Conservation (phyloP, 2,888 invertebrate species). For the Ichneumoninae sp. region DNA sequence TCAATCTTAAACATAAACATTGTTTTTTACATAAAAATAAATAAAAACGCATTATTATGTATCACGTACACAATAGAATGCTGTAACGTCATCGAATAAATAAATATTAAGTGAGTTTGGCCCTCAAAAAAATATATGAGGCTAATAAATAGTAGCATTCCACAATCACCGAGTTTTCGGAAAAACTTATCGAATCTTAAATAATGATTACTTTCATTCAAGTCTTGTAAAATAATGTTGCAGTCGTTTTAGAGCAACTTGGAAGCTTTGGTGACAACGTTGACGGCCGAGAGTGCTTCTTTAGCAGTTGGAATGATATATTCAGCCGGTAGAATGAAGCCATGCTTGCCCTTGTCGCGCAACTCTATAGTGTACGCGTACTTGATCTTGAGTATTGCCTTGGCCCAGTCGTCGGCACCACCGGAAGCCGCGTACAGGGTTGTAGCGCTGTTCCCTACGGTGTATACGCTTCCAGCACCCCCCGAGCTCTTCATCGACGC, state of each 20-base stretch:
- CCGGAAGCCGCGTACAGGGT: conserved; percentile 92
- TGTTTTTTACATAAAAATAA: not conserved
- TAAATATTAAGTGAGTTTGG: conserved; percentile 34
- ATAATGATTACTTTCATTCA: not conserved
- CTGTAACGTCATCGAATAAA: conserved; percentile 16
- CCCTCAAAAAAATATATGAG: not conserved
- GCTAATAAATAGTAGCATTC: conserved; percentile 15
- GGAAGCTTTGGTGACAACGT: conserved; percentile 87
- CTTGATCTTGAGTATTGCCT: conserved; percentile 92
- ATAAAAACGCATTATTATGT: not conserved
- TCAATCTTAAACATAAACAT: not conserved
- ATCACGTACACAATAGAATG: conserved; percentile 15
- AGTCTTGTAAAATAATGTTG: not conserved
- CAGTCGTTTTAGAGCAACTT: conserved; percentile 68
- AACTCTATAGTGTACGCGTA: conserved; percentile 96
- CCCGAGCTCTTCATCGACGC: conserved; percentile 87
- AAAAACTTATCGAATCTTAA: not conserved
- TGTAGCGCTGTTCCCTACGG: conserved; percentile 91
- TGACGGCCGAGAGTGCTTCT: conserved; percentile 90
- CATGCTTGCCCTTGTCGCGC: conserved; percentile 92
- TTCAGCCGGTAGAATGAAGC: conserved; percentile 93
- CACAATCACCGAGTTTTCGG: not conserved
- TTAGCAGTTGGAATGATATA: conserved; percentile 91
- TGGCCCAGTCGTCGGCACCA: conserved; percentile 96
- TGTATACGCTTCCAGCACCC: conserved; percentile 87